Percentiles rank a stretch among this genome's conserved stretches.
Conservation (phyloP, 2,888 invertebrate genomes). For the Chrysotoxum bicinctum region DNA sequence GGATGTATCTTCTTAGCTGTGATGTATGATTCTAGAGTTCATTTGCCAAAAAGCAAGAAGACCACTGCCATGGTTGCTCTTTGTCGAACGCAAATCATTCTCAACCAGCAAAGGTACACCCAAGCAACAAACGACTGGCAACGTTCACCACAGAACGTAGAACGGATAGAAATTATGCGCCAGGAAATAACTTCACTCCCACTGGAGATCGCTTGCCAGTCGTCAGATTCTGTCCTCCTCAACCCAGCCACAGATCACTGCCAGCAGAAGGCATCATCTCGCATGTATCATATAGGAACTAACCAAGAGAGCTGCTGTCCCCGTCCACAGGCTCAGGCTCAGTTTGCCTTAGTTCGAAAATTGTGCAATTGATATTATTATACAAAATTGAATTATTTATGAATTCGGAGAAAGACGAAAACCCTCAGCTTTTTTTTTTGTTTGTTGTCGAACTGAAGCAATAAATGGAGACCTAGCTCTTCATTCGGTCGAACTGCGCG, state of each 20-base stretch:
- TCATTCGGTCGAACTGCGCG: slow-evolving; percentile 11
- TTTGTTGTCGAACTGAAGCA: slow-evolving; percentile 3
- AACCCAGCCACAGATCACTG: slow-evolving; percentile 39
- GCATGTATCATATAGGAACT: slow-evolving; percentile 55
- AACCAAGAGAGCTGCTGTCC: slow-evolving; percentile 11
- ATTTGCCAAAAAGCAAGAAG: slow-evolving; percentile 51
- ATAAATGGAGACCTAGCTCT: slow-evolving; percentile 26
- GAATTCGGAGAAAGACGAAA: slow-evolving; percentile 72
- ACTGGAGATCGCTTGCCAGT: slow-evolving; percentile 54
- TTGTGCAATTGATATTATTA: slow-evolving; percentile 71
- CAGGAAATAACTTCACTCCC: slow-evolving; percentile 71
- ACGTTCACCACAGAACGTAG: slow-evolving; percentile 29
- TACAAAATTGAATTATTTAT: slow-evolving; percentile 71
- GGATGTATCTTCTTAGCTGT: slow-evolving; percentile 44
- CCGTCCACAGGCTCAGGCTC: not conserved
- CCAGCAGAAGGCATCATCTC: slow-evolving; percentile 48
- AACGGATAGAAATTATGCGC: slow-evolving; percentile 66
- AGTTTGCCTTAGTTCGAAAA: slow-evolving; percentile 8
- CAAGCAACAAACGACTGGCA: not conserved
- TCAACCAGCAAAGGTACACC: slow-evolving; percentile 14
- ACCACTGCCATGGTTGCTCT: slow-evolving; percentile 17
- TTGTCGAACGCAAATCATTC: slow-evolving; percentile 62
- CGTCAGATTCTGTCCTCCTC: slow-evolving; percentile 6
- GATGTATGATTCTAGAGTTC: slow-evolving; percentile 69
- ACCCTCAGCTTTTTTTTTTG: slow-evolving; percentile 37